A percentile compares a stretch with the other conserved stretches of the same genome.
These are phyloP conservation scores for Acrocephalus kingi DNA, from an alignment of 2,113 vertebrate genomes.

Conservation along the genomic window DNA sequence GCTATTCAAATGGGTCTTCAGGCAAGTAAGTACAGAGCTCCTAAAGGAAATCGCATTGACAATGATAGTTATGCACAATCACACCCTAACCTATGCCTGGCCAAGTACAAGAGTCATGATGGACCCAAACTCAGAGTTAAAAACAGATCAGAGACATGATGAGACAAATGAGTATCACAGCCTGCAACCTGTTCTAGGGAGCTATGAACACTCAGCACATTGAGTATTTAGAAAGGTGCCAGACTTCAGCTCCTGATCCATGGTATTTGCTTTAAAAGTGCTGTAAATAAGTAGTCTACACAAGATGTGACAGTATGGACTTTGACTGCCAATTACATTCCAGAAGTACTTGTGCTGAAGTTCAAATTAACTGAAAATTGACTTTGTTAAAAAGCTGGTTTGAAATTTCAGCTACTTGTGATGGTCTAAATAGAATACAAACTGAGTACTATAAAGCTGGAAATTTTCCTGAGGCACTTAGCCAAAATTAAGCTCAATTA, in stretches of 20 bases:
- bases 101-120: background rate
- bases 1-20: background rate
- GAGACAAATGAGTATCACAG: background rate
- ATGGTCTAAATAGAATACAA: background rate
- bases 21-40: background rate
- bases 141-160: background rate
- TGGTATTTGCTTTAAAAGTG: constrained; percentile 42
- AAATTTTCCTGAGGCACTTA: background rate
- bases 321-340: background rate
- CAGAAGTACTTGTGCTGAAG: background rate
- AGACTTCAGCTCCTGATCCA: constrained; percentile 33
- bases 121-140: background rate
- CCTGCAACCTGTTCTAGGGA: background rate
- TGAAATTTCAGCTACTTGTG: background rate
- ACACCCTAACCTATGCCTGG: background rate
- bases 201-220: background rate
- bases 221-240: background rate
- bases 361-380: constrained; percentile 2
- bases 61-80: background rate
- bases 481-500: background rate
- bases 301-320: background rate
- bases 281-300: background rate
- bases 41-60: background rate
- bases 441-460: background rate
- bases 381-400: background rate